Percentiles rank a stretch among this genome's conserved stretches.
phyloP scores from a whole-genome alignment of 2,888 invertebrate genomes.

The Oasisia sp. region DNA sequence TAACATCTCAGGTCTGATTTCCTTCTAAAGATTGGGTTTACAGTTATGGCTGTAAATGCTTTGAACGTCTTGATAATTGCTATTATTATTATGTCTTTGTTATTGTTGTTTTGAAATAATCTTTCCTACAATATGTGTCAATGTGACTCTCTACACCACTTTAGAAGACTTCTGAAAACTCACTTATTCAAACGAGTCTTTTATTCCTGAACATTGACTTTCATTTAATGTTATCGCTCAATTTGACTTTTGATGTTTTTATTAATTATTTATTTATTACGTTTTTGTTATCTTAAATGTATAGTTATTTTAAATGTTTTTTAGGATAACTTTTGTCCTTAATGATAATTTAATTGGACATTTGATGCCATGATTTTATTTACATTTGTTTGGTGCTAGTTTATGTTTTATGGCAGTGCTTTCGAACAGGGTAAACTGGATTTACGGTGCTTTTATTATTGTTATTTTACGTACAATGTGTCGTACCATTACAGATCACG shows the following conservation, averaged over 20 bases:
- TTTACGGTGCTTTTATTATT: not conserved
- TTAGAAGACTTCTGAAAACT: too few relatives aligned
- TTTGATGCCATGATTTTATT: too few relatives aligned
- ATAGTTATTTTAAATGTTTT: not conserved
- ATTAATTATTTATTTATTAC: too few relatives aligned
- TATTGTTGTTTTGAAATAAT: not conserved
- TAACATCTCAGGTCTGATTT: too few relatives aligned
- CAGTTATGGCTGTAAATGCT: not conserved
- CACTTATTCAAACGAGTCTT: too few relatives aligned
- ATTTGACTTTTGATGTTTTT: too few relatives aligned
- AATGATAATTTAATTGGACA: not conserved
- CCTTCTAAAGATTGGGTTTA: not conserved
- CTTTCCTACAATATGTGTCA: not conserved
- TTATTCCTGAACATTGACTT: too few relatives aligned
- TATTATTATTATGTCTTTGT: not conserved
- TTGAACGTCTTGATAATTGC: not conserved
- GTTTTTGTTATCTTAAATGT: not conserved
- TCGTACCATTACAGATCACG: conserved; percentile 67
- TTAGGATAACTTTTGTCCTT: not conserved
- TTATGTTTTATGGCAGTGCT: too few relatives aligned
- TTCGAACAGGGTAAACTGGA: too few relatives aligned
- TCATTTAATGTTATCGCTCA: too few relatives aligned
- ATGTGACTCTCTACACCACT: too few relatives aligned
- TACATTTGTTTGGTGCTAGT: too few relatives aligned
- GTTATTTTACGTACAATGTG: not conserved